Conservation (phyloP, 2,888 invertebrate species). For the Ormyrus thymus region DNA sequence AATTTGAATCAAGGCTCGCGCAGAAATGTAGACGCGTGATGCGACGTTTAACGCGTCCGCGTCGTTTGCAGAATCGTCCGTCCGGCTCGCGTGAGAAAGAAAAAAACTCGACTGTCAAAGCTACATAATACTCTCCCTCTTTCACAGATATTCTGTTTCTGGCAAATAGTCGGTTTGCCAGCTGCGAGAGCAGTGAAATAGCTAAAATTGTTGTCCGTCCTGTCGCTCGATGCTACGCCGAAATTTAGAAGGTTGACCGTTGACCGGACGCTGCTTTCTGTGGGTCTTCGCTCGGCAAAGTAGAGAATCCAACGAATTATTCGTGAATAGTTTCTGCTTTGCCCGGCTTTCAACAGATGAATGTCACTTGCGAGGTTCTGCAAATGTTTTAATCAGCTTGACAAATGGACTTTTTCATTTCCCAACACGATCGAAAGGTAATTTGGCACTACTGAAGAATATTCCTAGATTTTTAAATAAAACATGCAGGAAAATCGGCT, state of each 20-base stretch:
- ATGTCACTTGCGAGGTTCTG: background rate
- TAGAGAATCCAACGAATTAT: constrained; percentile 37
- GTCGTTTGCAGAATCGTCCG: constrained; percentile 39
- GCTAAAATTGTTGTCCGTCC: constrained; percentile 56
- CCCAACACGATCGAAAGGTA: too few relatives aligned
- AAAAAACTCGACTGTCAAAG: constrained; percentile 14
- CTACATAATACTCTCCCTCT: background rate
- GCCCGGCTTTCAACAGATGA: constrained; percentile 11
- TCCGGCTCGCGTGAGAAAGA: constrained; percentile 5
- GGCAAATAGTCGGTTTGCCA: constrained; percentile 55
- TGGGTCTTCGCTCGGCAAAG: constrained; percentile 30
- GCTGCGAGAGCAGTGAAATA: constrained; percentile 57
- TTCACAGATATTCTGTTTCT: background rate
- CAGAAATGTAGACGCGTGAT: constrained; percentile 32
- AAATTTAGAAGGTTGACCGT: constrained; percentile 45
- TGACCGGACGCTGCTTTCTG: background rate
- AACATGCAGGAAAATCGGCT: too few relatives aligned
- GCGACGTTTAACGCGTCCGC: constrained; percentile 23
- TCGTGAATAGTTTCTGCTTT: constrained; percentile 38
- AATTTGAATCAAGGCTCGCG: constrained; percentile 44
- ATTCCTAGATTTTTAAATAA: too few relatives aligned
- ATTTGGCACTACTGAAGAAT: too few relatives aligned
- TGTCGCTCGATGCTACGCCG: constrained; percentile 34
- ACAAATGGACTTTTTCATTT: too few relatives aligned
- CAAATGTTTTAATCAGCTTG: too few relatives aligned